Evolutionary conservation across 64 coral and sea anemone genomes (phyloP).

Genomic region (Orbicella faveolata): DNA sequence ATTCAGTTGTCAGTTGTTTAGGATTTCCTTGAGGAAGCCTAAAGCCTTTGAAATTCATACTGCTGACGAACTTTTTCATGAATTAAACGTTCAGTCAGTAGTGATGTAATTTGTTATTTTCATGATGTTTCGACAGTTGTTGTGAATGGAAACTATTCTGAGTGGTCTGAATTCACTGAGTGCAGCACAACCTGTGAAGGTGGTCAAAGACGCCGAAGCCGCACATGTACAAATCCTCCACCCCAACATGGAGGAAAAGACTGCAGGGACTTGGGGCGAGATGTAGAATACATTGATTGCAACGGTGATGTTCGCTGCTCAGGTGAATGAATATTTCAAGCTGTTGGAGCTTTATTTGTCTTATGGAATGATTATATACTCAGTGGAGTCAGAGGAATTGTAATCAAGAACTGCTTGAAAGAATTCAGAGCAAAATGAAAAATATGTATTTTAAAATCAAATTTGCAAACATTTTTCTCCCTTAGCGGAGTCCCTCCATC

Average conservation of each 20-base stretch:
- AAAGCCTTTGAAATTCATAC: too few relatives aligned
- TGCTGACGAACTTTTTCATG: too few relatives aligned
- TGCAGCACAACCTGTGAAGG: constrained; percentile 29
- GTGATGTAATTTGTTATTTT: not conserved
- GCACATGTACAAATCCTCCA: constrained; percentile 15
- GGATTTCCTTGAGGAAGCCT: too few relatives aligned
- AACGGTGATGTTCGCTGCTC: constrained; percentile 13
- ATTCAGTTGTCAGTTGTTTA: too few relatives aligned
- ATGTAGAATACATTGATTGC: constrained; percentile 4
- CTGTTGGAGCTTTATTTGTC: not conserved
- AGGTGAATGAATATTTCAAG: not conserved
- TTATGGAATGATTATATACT: too few relatives aligned
- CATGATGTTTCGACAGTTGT: not conserved
- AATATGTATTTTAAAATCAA: too few relatives aligned
- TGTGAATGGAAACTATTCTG: constrained; percentile 19
- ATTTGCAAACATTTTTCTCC: too few relatives aligned
- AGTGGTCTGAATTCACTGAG: constrained; percentile 29
- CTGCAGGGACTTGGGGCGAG: not conserved
- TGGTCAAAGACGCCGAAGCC: constrained; percentile 16
- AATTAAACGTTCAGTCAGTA: too few relatives aligned
- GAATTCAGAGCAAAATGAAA: too few relatives aligned
- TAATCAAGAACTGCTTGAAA: too few relatives aligned
- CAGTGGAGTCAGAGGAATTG: too few relatives aligned
- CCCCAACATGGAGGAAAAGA: constrained; percentile 20
- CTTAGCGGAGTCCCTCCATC: too few relatives aligned